Evolutionary conservation across 2,888 invertebrate genomes (phyloP), one percentile per base, ranked within the genome.

Genomic region (Abrostola triplasia): DNA sequence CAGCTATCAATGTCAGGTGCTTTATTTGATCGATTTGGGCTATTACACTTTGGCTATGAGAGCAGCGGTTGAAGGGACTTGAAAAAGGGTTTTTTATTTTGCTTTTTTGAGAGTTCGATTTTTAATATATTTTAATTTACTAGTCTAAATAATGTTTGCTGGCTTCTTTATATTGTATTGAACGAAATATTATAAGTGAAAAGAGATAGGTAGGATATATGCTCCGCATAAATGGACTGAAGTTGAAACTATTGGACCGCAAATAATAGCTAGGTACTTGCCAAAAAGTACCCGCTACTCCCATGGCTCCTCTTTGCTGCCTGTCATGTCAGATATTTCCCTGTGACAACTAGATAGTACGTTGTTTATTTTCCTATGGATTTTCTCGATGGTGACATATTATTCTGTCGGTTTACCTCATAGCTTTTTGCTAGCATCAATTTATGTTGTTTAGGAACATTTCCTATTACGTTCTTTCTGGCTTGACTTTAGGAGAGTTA

Each of bases 1-100:
- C 12, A 35, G 66, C 59, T 62, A 73, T 78, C 67, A 70, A 70
- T 54, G 51, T 65, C 78, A 70, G 50, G 60, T 54, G 35, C 50
- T 44, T 44, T 51, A 48, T 40, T 70, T 70, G 70, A 77, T 76
- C 54, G 67, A 70, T 77, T 69, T 44, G 7, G 48, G 52, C 62
- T 70, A 65, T 67, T 67, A 67, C 35, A 56, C 40, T 13, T n/a
- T 56, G 64, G 59, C 62, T 37, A 41, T 36, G 36, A 73, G 49
- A 64, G 52, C 52, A 53, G 54, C 59, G 44, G 57, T 62, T 62
- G 68, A 59, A 72, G 10, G 36, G 36, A 36, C 35, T 53, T 59
- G 57, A 50, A 42, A 4, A 13, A 48, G 44, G 36, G 40, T 48
- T 70, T 44, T 47, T 63, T 40, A 40, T 40, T 40, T 5, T 40